Evolutionary conservation across 2,888 invertebrate species (phyloP).

Genomic region (Flexamia atlantica): DNA sequence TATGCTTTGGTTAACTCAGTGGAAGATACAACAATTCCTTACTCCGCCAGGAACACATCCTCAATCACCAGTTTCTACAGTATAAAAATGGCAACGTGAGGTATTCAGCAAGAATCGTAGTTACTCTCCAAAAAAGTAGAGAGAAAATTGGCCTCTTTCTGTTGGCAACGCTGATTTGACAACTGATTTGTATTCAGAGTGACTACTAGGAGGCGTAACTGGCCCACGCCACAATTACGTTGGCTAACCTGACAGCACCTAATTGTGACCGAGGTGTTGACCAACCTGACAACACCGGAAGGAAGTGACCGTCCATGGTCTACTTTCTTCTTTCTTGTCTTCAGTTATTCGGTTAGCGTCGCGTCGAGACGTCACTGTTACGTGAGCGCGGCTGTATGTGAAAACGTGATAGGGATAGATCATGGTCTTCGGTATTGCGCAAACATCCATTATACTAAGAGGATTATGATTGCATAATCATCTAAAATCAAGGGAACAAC

Average conservation of each 20-base stretch:
- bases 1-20: no score
- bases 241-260: conserved; percentile 22
- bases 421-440: no score
- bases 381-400: conserved; percentile 10
- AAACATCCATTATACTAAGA: no score
- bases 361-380: conserved; percentile 11
- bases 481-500: no score
- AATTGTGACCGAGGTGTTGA: conserved; percentile 30
- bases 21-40: no score
- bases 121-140: neutral
- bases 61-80: no score
- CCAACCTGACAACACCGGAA: conserved; percentile 40
- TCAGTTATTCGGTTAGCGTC: conserved; percentile 5
- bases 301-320: conserved; percentile 31
- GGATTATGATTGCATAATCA: no score
- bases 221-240: conserved; percentile 11
- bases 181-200: conserved; percentile 18
- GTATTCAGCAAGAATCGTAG: no score
- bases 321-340: conserved; percentile 42
- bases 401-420: neutral
- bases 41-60: no score
- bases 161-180: conserved; percentile 5
- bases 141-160: neutral
- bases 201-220: conserved; percentile 8
- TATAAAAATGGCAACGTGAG: no score